phyloP scores from a whole-genome alignment of 2,797 vertebrate species.

The Falco novaeseelandiae region DNA sequence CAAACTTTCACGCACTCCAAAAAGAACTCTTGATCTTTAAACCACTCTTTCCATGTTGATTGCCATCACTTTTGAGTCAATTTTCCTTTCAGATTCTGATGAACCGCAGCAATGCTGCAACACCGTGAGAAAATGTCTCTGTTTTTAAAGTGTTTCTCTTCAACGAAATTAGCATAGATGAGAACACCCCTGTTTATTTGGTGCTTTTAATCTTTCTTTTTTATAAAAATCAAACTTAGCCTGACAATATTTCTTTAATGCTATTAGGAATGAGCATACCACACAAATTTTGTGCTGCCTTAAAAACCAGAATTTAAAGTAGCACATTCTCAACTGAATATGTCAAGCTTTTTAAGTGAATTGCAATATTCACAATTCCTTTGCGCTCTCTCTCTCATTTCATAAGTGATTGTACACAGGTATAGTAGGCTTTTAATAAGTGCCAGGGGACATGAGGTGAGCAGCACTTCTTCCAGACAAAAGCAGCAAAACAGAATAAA shows the following conservation, averaged over 20 bases:
- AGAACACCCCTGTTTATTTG: background rate
- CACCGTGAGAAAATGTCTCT: background rate
- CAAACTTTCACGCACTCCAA: background rate
- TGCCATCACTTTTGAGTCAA: background rate
- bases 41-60: background rate
- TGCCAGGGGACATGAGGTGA: rapidly evolving
- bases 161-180: background rate
- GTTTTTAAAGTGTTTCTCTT: background rate
- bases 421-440: background rate
- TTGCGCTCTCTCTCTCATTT: background rate
- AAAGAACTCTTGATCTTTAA: background rate
- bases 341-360: background rate
- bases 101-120: background rate
- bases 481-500: background rate
- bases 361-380: background rate
- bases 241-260: background rate
- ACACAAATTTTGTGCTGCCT: background rate
- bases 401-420: background rate
- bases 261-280: background rate
- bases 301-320: background rate
- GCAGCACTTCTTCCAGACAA: background rate
- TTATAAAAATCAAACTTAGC: background rate
- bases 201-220: background rate
- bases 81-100: background rate
- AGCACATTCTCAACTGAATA: background rate